These are phyloP conservation scores for Hippocampus mohnikei DNA, from an alignment of 2,113 vertebrate genomes.

Conservation along the genomic window DNA sequence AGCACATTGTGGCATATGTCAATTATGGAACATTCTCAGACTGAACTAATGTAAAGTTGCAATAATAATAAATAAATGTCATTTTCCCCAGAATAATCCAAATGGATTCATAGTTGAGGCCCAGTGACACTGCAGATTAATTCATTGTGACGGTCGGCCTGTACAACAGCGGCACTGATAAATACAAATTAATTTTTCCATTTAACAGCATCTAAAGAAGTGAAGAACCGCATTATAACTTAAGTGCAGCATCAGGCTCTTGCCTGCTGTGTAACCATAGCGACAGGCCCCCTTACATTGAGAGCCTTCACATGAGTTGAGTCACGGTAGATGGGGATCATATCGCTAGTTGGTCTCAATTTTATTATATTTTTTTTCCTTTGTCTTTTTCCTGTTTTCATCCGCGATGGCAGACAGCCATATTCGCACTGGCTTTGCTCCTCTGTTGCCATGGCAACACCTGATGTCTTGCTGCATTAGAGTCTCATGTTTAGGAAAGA, in stretches of 20 bases:
- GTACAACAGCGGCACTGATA: not conserved
- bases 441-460: conserved; percentile 63
- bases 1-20: not conserved
- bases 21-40: not conserved
- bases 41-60: not conserved
- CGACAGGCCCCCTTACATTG: not conserved
- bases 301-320: conserved; percentile 13
- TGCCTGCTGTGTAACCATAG: not conserved
- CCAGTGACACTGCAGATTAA: not conserved
- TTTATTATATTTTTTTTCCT: conserved; percentile 17
- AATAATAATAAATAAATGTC: not conserved
- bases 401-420: conserved; percentile 35
- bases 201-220: not conserved
- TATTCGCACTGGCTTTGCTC: conserved; percentile 52
- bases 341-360: not conserved
- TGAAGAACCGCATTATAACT: not conserved
- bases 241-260: not conserved
- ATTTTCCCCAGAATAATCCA: not conserved
- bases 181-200: not conserved
- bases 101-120: not conserved
- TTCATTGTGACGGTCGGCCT: not conserved
- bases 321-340: not conserved
- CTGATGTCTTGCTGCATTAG: conserved; percentile 54
- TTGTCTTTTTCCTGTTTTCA: conserved; percentile 41
- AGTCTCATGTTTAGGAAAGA: conserved; percentile 26